Evolutionary conservation across 1,140 invertebrate species (phyloP).

Genomic region (Mizuhopecten yessoensis): DNA sequence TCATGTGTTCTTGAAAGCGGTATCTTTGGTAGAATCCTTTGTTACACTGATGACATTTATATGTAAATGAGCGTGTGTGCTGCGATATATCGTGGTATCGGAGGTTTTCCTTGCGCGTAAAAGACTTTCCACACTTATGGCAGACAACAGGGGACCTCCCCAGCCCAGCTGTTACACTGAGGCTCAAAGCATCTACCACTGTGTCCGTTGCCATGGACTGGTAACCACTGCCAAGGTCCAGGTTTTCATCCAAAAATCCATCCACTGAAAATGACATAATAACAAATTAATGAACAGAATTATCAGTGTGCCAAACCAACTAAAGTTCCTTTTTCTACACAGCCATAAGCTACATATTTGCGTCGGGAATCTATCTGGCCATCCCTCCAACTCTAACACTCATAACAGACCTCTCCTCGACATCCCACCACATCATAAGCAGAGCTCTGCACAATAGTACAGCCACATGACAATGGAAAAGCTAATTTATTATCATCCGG

Average conservation of each 20-base stretch:
- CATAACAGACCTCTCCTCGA: no score
- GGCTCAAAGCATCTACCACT: not conserved
- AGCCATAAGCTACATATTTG: no score
- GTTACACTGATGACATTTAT: constrained; percentile 13
- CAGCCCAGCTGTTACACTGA: not conserved
- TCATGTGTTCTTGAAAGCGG: not conserved
- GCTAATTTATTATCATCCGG: no score
- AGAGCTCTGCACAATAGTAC: no score
- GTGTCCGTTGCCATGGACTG: not conserved
- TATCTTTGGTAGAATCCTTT: constrained; percentile 23
- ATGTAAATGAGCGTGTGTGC: not conserved
- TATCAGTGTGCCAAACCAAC: not conserved
- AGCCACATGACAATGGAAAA: no score
- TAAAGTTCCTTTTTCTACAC: no score
- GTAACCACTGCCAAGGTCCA: not conserved
- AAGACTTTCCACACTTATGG: not conserved
- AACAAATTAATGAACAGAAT: not conserved
- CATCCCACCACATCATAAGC: no score
- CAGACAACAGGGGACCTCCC: not conserved
- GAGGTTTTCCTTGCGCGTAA: constrained; percentile 12
- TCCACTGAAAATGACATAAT: constrained; percentile 6
- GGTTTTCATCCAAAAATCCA: not conserved
- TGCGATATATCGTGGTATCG: not conserved
- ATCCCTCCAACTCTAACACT: no score
- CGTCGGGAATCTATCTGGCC: no score